These are phyloP conservation scores for Cheumatopsyche charites DNA, from an alignment of 1,140 invertebrate genomes.

Conservation along the genomic window DNA sequence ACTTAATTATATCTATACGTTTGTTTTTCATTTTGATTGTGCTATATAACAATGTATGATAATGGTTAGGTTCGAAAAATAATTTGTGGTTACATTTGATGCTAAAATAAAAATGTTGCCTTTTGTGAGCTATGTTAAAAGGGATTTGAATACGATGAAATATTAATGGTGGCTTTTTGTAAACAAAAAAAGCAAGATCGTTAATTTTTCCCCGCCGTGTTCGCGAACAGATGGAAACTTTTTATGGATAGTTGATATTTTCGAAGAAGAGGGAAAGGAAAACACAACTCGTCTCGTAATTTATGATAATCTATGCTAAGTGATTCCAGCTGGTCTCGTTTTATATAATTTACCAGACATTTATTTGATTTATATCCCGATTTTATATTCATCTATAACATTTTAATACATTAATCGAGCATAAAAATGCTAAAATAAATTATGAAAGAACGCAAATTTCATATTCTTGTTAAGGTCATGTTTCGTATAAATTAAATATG, in stretches of 20 bases:
- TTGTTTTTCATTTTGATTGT: no score
- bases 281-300: slow-evolving; percentile 22
- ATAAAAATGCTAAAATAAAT: background rate
- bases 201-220: slow-evolving; percentile 26
- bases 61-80: no score
- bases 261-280: slow-evolving; percentile 5
- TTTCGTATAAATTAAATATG: no score
- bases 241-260: slow-evolving; percentile 31
- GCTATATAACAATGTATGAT: no score
- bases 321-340: slow-evolving; percentile 30
- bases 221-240: slow-evolving; percentile 15
- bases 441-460: slow-evolving; percentile 3
- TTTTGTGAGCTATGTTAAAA: slow-evolving; percentile 4
- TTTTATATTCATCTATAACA: slow-evolving; percentile 31
- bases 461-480: no score
- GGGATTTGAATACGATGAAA: slow-evolving; percentile 6
- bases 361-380: slow-evolving; percentile 38
- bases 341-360: slow-evolving; percentile 36
- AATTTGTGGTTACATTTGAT: no score
- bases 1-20: no score
- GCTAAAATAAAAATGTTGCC: slow-evolving; percentile 3
- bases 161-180: slow-evolving; percentile 9
- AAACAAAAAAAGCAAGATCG: slow-evolving; percentile 2
- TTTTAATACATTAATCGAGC: slow-evolving; percentile 19
- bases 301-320: slow-evolving; percentile 37